A percentile compares a stretch with the other conserved stretches of the same genome.
phyloP scores from a whole-genome alignment of 2,797 vertebrate genomes.

The Acanthornis magna region DNA sequence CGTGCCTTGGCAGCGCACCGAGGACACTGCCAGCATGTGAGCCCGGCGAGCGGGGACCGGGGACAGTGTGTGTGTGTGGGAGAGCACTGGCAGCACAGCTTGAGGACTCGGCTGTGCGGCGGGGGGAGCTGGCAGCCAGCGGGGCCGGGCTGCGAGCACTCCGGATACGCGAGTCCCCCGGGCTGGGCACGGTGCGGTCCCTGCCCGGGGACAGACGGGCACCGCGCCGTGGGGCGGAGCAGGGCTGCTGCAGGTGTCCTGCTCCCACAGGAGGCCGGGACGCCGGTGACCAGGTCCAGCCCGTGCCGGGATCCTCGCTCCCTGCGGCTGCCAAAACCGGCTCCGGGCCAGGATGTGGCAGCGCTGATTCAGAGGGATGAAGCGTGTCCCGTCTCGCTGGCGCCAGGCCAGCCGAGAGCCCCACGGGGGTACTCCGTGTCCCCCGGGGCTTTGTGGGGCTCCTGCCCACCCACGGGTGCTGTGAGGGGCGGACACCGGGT shows the following conservation, averaged over 20 bases:
- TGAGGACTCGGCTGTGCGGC: not conserved
- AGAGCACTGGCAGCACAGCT: slow-evolving; percentile 45
- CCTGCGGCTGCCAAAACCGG: not conserved
- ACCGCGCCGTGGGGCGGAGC: not conserved
- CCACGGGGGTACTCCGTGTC: not conserved
- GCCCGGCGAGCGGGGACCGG: not conserved
- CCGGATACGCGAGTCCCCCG: not conserved
- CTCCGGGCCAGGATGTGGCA: not conserved
- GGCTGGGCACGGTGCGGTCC: not conserved
- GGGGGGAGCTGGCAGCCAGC: slow-evolving; percentile 17
- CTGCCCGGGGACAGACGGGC: not conserved
- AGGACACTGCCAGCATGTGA: not conserved
- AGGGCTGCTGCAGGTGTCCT: not conserved
- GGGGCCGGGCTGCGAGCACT: accelerated
- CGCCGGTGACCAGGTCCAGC: not conserved
- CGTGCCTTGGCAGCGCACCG: not conserved
- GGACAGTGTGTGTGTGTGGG: slow-evolving; percentile 55
- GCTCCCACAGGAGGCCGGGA: accelerated
- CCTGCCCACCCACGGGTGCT: not conserved
- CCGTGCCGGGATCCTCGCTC: not conserved
- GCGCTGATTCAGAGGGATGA: not conserved
- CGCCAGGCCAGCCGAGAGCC: not conserved
- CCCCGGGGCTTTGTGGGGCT: not conserved
- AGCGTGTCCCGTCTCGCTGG: not conserved
- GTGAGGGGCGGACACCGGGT: accelerated